Evolutionary conservation across 2,888 invertebrate genomes (phyloP).

Genomic region (Napeogenes inachia): DNA sequence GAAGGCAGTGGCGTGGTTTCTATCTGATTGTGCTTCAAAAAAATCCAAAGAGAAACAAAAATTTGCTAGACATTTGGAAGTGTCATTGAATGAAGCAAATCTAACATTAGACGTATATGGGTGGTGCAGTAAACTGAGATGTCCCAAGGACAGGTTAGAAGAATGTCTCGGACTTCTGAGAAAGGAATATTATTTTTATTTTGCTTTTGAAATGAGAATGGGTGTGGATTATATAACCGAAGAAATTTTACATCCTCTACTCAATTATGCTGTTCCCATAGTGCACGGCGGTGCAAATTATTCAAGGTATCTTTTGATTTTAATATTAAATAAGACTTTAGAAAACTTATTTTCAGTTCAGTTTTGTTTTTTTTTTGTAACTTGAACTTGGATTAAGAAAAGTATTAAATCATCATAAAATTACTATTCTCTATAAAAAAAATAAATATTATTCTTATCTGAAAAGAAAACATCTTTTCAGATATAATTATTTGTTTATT

Average conservation of each 20-base stretch:
- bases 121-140: constrained; percentile 49
- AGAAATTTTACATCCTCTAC: constrained; percentile 58
- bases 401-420: too few species aligned
- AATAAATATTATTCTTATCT: too few species aligned
- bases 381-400: background rate
- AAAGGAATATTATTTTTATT: constrained; percentile 59
- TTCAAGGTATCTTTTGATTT: constrained; percentile 45
- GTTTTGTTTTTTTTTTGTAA: background rate
- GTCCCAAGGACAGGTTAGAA: constrained; percentile 46
- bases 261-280: constrained; percentile 80
- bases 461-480: too few species aligned
- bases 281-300: constrained; percentile 84
- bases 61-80: constrained; percentile 36
- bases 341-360: constrained; percentile 7
- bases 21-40: constrained; percentile 48
- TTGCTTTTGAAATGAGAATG: constrained; percentile 59
- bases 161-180: constrained; percentile 50
- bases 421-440: too few species aligned
- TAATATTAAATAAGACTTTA: background rate
- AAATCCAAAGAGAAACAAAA: constrained; percentile 35
- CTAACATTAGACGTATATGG: constrained; percentile 56
- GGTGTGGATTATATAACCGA: constrained; percentile 63
- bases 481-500: too few species aligned
- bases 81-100: constrained; percentile 41
- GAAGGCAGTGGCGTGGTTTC: constrained; percentile 62